Conservation (phyloP, 2,797 vertebrate species). For the Peromyscus eremicus region DNA sequence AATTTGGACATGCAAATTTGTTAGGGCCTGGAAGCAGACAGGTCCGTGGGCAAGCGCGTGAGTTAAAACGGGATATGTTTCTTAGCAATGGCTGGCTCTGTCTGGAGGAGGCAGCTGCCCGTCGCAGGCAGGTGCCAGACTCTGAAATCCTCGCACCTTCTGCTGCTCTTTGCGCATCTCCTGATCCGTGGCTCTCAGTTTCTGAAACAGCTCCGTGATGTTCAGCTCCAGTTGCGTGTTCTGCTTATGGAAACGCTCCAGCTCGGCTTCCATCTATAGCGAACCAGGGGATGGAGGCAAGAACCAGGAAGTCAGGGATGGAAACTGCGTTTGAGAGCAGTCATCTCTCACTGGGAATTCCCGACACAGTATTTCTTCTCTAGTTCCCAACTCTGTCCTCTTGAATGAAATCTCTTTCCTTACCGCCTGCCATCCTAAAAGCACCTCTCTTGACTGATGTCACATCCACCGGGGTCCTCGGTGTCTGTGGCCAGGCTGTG, state of each 20-base stretch:
- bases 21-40: slow-evolving; percentile 29
- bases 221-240: slow-evolving; percentile 92
- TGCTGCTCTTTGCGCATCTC: slow-evolving; percentile 92
- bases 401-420: background rate
- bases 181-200: slow-evolving; percentile 89
- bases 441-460: background rate
- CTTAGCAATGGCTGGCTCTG: slow-evolving; percentile 51
- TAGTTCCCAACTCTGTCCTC: background rate
- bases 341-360: background rate
- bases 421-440: background rate
- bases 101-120: slow-evolving; percentile 68
- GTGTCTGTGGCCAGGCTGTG: background rate
- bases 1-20: background rate
- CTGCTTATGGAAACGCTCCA: slow-evolving; percentile 90
- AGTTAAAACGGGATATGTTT: slow-evolving; percentile 65
- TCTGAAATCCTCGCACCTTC: slow-evolving; percentile 87
- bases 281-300: slow-evolving; percentile 69
- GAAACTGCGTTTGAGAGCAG: background rate
- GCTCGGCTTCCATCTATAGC: slow-evolving; percentile 93
- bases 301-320: slow-evolving; percentile 34
- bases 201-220: slow-evolving; percentile 91
- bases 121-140: slow-evolving; percentile 18
- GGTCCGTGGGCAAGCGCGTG: slow-evolving; percentile 27
- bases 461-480: accelerated
- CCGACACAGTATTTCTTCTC: background rate